phyloP scores from a whole-genome alignment of 2,797 vertebrate species.

The Coluber constrictor region DNA sequence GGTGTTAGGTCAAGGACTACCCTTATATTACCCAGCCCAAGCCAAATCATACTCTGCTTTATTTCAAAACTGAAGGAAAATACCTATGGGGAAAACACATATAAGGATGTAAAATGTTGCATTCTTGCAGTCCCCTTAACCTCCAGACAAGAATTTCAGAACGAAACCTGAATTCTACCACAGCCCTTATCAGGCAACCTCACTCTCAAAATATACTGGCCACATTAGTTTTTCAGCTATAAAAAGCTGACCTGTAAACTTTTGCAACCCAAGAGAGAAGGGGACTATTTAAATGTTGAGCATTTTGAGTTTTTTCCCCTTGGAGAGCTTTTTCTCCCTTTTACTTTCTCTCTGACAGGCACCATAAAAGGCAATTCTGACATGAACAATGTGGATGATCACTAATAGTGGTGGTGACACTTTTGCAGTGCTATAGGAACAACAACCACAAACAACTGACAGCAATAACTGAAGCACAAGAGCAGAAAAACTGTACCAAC shows the following conservation, averaged over 20 bases:
- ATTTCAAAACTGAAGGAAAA: neutral
- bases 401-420: neutral
- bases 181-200: neutral
- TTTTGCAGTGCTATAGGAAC: neutral
- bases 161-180: neutral
- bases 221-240: neutral
- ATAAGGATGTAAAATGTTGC: neutral
- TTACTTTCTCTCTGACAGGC: neutral
- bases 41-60: neutral
- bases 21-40: neutral
- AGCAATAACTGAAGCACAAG: neutral
- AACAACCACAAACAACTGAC: neutral
- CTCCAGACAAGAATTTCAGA: neutral
- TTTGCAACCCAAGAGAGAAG: neutral
- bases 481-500: neutral
- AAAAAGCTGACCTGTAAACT: neutral
- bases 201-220: neutral
- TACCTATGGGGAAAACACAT: neutral
- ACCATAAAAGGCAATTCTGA: neutral
- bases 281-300: neutral
- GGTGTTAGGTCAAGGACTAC: neutral
- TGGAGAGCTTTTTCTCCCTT: neutral
- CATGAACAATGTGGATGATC: neutral
- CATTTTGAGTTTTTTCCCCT: neutral
- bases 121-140: neutral